These are phyloP conservation scores for Allolobophora icterica DNA, from an alignment of 2,888 invertebrate genomes.

Conservation along the genomic window DNA sequence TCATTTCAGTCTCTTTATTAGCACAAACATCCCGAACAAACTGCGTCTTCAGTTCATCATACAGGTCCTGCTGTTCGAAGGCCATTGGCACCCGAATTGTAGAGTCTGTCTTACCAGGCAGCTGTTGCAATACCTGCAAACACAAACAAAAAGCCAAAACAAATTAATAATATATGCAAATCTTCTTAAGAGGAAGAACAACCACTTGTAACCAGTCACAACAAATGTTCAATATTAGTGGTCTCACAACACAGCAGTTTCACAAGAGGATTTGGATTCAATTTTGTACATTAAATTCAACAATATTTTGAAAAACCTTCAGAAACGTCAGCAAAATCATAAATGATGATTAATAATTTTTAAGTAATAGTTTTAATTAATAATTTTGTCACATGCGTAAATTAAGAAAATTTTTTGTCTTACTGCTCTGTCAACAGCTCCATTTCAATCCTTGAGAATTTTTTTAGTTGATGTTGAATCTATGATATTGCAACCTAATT, in stretches of 20 bases:
- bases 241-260: not conserved
- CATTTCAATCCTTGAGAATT: too few species aligned
- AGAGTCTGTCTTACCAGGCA: slow-evolving; percentile 82
- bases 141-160: not conserved
- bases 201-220: not conserved
- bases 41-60: slow-evolving; percentile 74
- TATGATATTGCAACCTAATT: too few species aligned
- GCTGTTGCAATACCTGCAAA: slow-evolving; percentile 69
- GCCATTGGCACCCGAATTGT: slow-evolving; percentile 76
- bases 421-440: too few species aligned
- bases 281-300: too few species aligned
- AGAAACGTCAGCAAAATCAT: too few species aligned
- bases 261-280: not conserved
- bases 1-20: slow-evolving; percentile 18
- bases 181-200: not conserved
- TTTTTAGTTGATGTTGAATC: too few species aligned
- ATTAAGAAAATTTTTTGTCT: too few species aligned
- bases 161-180: not conserved
- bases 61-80: slow-evolving; percentile 76
- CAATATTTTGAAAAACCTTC: too few species aligned
- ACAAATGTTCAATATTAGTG: not conserved
- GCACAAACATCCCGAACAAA: slow-evolving; percentile 36
- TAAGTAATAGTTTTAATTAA: too few species aligned
- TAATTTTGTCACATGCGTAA: too few species aligned
- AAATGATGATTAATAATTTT: too few species aligned